These are phyloP conservation scores for Mastacembelus armatus DNA, from an alignment of 2,797 vertebrate genomes.

Conservation along the genomic window DNA sequence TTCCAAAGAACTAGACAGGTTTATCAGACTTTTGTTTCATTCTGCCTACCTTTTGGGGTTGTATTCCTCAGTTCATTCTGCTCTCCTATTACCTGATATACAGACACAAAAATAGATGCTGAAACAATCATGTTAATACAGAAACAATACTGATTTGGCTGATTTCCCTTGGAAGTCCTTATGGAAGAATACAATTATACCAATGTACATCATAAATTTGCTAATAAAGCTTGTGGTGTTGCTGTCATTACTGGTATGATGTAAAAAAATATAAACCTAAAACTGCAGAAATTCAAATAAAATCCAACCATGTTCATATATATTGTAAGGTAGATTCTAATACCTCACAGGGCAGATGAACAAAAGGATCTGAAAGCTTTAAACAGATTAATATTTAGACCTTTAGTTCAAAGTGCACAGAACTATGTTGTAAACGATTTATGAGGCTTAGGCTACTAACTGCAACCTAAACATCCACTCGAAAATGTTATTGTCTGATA, in stretches of 20 bases:
- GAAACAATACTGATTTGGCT: neutral
- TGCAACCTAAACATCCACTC: neutral
- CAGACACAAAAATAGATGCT: neutral
- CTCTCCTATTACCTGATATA: constrained; percentile 88
- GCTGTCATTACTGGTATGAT: no score
- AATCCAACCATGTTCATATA: neutral
- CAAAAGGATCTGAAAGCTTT: neutral
- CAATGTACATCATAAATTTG: no score
- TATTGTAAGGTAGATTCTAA: neutral
- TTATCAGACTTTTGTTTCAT: neutral
- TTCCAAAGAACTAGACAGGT: neutral
- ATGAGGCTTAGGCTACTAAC: neutral
- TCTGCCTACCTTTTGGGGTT: constrained; percentile 84
- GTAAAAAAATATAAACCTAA: no score
- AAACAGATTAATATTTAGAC: neutral
- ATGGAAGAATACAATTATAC: no score
- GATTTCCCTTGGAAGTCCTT: no score
- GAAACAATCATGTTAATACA: neutral
- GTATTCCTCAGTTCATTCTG: constrained; percentile 82
- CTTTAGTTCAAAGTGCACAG: neutral
- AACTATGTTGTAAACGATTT: neutral
- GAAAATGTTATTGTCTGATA: neutral
- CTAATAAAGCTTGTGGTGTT: no score
- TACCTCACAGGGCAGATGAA: neutral
- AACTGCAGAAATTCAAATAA: no score